Percentiles rank a stretch among this genome's conserved stretches.
Evolutionary conservation across 2,113 vertebrate species (phyloP).

Genomic region (Platichthys flesus): DNA sequence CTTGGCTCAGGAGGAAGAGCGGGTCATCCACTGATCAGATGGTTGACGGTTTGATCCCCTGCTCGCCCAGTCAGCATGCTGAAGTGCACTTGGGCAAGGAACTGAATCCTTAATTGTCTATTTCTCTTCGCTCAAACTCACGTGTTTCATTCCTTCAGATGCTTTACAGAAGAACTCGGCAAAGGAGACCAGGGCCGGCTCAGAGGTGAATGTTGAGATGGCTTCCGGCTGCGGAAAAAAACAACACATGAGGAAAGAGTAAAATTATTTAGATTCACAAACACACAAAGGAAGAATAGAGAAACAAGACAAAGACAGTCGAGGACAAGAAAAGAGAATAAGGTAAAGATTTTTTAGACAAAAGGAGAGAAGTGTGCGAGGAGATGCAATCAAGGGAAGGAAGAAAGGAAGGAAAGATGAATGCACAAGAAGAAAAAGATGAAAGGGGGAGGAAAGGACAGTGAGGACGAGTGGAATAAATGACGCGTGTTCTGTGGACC

Average conservation of each 20-base stretch:
- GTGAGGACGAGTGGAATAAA: constrained; percentile 22
- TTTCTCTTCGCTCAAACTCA: constrained; percentile 58
- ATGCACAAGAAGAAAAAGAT: background rate
- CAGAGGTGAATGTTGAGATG: constrained; percentile 95
- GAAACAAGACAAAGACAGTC: background rate
- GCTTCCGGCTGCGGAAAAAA: constrained; percentile 88
- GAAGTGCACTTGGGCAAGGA: too few relatives aligned
- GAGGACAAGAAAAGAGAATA: background rate
- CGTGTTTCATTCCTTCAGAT: constrained; percentile 85
- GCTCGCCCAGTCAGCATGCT: too few relatives aligned
- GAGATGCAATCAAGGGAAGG: background rate
- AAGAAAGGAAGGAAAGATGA: background rate
- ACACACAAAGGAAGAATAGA: background rate
- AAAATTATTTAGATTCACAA: background rate
- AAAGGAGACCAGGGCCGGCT: constrained; percentile 93
- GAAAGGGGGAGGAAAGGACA: constrained; percentile 1
- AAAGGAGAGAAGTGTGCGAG: background rate
- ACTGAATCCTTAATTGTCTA: too few relatives aligned
- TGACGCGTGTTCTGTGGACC: background rate
- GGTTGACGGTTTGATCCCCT: too few relatives aligned
- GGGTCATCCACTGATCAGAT: too few relatives aligned
- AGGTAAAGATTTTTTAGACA: background rate
- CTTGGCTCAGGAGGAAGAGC: too few relatives aligned
- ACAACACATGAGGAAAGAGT: background rate
- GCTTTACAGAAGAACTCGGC: constrained; percentile 96